These are phyloP conservation scores for Hippoglossus hippoglossus DNA, from an alignment of 2,797 vertebrate genomes.

Conservation along the genomic window DNA sequence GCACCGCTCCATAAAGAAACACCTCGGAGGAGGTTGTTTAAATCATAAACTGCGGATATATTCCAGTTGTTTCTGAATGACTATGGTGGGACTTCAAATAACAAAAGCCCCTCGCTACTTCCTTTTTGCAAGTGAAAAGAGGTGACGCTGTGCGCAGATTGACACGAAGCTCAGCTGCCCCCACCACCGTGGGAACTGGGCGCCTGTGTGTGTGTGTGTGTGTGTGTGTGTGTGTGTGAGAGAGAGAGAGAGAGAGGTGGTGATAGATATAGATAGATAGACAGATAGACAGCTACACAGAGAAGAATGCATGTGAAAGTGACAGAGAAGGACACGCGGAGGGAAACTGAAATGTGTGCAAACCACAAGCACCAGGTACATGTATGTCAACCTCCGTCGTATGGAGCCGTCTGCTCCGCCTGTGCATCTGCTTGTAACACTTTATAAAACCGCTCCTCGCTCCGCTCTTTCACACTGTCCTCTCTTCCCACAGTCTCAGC, in stretches of 20 bases:
- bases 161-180: slow-evolving; percentile 75
- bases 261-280: slow-evolving; percentile 38
- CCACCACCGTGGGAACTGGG: slow-evolving; percentile 85
- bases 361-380: slow-evolving; percentile 40
- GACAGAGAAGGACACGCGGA: slow-evolving; percentile 11
- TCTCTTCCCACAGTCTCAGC: slow-evolving; percentile 70
- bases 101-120: slow-evolving; percentile 82
- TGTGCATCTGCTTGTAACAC: slow-evolving; percentile 61
- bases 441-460: slow-evolving; percentile 48
- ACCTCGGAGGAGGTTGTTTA: slow-evolving; percentile 57
- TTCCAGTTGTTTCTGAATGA: slow-evolving; percentile 81
- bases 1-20: slow-evolving; percentile 43
- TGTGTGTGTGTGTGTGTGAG: slow-evolving; percentile 23
- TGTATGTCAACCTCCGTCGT: slow-evolving; percentile 6
- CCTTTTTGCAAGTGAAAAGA: slow-evolving; percentile 84
- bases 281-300: not conserved
- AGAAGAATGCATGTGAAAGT: slow-evolving; percentile 34
- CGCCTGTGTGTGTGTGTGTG: slow-evolving; percentile 55
- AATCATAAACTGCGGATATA: slow-evolving; percentile 80
- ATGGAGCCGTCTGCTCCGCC: slow-evolving; percentile 69
- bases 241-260: slow-evolving; percentile 9
- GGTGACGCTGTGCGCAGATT: slow-evolving; percentile 79
- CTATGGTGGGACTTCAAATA: slow-evolving; percentile 78
- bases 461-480: slow-evolving; percentile 62
- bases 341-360: not conserved